Evolutionary conservation across 2,113 vertebrate genomes (phyloP).

Genomic region (human (Homo sapiens)): GRCh38 chr9:77960501-77961000

Average conservation of each 20-base stretch:
- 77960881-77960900: background rate
- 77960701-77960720: background rate
- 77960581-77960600: background rate
- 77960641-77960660: background rate
- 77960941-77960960: background rate
- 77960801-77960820: constrained; percentile 21
- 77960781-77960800: background rate
- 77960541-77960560: background rate
- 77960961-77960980: constrained; percentile 1
- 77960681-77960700: background rate
- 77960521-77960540: too few relatives aligned
- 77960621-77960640: background rate
- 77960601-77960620: background rate
- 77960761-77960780: background rate
- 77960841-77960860: background rate
- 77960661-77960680: background rate
- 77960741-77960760: background rate
- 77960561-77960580: background rate
- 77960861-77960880: background rate
- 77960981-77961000: constrained; percentile 27
- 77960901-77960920: constrained; percentile 40
- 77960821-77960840: background rate
- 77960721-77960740: background rate
- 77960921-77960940: constrained; percentile 14
- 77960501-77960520: background rate